Conservation (phyloP, 1,140 invertebrate species). For the Apis laboriosa region DNA sequence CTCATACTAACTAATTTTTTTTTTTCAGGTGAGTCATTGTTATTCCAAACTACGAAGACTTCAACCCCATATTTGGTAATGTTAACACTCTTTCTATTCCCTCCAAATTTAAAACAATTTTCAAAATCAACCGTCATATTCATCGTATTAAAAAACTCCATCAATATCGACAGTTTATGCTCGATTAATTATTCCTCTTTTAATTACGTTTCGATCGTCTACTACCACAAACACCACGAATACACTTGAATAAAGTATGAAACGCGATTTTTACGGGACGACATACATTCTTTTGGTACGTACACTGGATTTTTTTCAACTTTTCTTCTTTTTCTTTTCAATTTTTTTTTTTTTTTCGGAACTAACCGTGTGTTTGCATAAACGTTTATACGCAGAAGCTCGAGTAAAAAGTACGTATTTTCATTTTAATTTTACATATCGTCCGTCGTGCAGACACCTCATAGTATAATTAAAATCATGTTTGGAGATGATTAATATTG, state of each 20-base stretch:
- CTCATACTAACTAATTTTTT: no score
- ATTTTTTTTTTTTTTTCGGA: no score
- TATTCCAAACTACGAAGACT: neutral
- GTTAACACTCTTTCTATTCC: neutral
- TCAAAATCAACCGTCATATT: no score
- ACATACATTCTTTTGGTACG: neutral
- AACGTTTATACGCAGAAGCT: neutral
- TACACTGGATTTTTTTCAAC: neutral
- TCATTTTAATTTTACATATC: constrained; percentile 18
- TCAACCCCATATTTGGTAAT: no score
- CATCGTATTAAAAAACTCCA: neutral
- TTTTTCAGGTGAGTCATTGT: no score
- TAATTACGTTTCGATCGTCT: constrained; percentile 30
- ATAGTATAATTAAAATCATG: constrained; percentile 16
- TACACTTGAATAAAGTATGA: constrained; percentile 26
- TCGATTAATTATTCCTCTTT: constrained; percentile 30
- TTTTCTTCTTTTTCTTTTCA: neutral
- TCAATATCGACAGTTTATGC: neutral
- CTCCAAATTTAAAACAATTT: neutral
- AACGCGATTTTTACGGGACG: constrained; percentile 2
- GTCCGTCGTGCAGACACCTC: neutral
- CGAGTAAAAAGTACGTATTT: neutral
- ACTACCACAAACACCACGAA: neutral
- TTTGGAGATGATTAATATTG: constrained; percentile 11
- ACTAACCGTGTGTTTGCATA: neutral